Base-by-base conservation (phyloP, 2,797 vertebrate genomes). In the Lates japonicus region DNA sequence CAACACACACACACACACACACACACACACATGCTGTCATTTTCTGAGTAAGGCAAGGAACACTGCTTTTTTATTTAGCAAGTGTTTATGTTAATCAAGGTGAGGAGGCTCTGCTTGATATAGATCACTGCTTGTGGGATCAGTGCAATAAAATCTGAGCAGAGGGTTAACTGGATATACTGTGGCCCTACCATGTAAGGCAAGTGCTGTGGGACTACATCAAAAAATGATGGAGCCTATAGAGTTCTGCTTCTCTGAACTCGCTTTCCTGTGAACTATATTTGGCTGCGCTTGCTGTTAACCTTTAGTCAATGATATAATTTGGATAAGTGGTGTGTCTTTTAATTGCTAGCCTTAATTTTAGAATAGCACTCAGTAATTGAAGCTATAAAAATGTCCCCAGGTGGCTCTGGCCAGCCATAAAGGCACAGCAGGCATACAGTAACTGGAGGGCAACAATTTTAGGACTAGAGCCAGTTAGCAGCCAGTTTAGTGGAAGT, bases 301-400 rank as follows among this genome's bases (percentile, higher is more conserved):
- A 94, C 92, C 90, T 91, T 88, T 91, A 82, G 81, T 87, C 87
- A 88, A 78, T 86, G 84, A 90, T 90, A 92, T 88, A 74, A 91
- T 92, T 86, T 87, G 84, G 80, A 76, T 92, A 92, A 91, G 80
- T 90, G 81, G 79, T 84, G 42, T 88, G 78, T 69, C 77, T 87
- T 89, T 88, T 92, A 92, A 93, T 94, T 93, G 85, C 81, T 55
- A 72, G 78, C 85, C 86, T 92, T 92, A 74, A 92, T 91, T 93
- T 92, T 87, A 91, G 87, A 92, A 88, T 76, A 84, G 90, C 83
- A 77, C 81, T 88, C 79, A 57, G 82, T 88, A 90, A 92, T 84
- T 86, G 90, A 83, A 84, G 71, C 67, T 65, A 74, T 90, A 81
- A 87, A 90, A 86, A 72, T 78, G 83, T 88, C 81, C 89, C 80